Evolutionary conservation across 2,797 vertebrate genomes (phyloP), one percentile per base, ranked within the genome.

Genomic region (Cirrhinus molitorella): DNA sequence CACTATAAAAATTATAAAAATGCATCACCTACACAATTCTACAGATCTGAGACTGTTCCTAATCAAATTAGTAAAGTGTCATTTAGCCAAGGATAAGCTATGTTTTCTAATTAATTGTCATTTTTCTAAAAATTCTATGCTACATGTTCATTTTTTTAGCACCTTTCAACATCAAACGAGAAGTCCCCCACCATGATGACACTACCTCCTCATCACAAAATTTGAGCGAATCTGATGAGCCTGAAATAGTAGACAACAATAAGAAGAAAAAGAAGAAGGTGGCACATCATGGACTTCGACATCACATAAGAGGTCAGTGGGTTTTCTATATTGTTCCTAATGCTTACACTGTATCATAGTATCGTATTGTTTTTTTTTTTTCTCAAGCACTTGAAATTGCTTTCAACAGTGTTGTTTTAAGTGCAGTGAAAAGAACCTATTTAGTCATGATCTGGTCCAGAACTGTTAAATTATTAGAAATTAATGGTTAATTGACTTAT

Each of bases 401-500:
- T 67, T 67, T 67, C 34, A 40, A 13, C 65, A 67, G 13, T 67
- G 34, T 17, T 67, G 31, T 67, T 67, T 21, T 37, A 37, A 25
- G 12, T 59, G 25, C 10, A 57, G 0, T 57, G 55, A n/a, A n/a
- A 57, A 57, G 12, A 23, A 23, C 23, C n/a, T 13, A 25, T 23
- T 67, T n/a, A 2, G 34, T n/a, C 34, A 40, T n/a, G 65, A 11
- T 40, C 65, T 40, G 10, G 34, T 67, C 65, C 65, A 67, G 65
- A 67, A 10, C 65, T 67, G 65, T 66, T 66, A 40, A 66, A 66
- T 67, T n/a, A n/a, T n/a, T n/a, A n/a, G n/a, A n/a, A n/a, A n/a
- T n/a, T n/a, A n/a, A n/a, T n/a, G n/a, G n/a, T n/a, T n/a, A n/a
- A n/a, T n/a, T n/a, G n/a, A n/a, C n/a, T n/a, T n/a, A n/a, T n/a